phyloP scores from a whole-genome alignment of 2,797 vertebrate species.

The Psittacula echo region DNA sequence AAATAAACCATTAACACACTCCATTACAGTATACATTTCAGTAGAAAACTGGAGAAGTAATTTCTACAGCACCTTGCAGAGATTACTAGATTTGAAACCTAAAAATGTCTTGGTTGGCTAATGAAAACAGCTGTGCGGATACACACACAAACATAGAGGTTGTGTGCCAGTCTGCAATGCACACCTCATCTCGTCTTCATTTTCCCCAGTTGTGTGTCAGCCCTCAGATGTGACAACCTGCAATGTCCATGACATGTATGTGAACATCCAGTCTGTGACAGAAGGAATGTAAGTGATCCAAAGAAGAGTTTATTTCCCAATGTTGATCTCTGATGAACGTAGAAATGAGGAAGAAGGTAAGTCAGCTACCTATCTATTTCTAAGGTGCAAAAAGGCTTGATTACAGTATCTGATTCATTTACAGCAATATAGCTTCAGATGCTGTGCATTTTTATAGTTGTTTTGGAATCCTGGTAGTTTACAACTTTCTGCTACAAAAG shows the following conservation, averaged over 20 bases:
- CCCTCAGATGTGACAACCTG: rapidly evolving
- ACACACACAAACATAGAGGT: background rate
- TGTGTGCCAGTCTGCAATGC: background rate
- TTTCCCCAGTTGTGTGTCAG: background rate
- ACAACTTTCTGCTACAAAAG: background rate
- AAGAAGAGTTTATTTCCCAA: background rate
- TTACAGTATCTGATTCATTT: slow-evolving; percentile 14
- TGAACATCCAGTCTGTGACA: background rate
- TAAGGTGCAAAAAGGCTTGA: background rate
- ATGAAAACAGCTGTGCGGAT: background rate
- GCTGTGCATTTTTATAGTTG: background rate
- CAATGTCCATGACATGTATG: rapidly evolving
- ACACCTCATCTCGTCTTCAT: background rate
- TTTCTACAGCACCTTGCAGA: background rate
- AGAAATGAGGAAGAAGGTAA: background rate
- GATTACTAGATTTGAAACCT: background rate
- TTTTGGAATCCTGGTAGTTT: background rate
- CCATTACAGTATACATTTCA: background rate
- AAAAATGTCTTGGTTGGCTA: background rate
- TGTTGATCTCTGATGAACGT: background rate
- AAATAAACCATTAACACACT: background rate
- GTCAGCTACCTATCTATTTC: background rate
- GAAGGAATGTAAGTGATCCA: background rate
- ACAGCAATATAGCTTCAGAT: background rate
- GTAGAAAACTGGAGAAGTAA: background rate